Evolutionary conservation across 2,888 invertebrate species (phyloP).

Genomic region (Odontocolon sp.): DNA sequence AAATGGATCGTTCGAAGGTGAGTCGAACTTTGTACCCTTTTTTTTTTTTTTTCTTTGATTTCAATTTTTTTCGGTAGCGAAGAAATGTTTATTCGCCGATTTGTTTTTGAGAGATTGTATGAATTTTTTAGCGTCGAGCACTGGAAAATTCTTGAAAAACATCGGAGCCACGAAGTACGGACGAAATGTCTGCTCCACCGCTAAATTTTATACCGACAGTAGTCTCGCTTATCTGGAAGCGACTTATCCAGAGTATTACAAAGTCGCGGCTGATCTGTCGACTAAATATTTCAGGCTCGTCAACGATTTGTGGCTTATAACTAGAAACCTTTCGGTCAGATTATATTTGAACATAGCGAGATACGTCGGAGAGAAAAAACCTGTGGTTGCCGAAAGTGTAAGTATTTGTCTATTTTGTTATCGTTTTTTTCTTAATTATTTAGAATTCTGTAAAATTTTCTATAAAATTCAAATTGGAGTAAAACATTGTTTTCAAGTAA

Average conservation of each 20-base stretch:
- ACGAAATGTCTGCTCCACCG: constrained; percentile 84
- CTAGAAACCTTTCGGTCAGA: constrained; percentile 82
- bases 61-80: constrained; percentile 16
- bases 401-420: constrained; percentile 72
- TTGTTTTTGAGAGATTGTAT: neutral
- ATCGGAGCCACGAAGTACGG: constrained; percentile 85
- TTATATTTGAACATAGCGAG: constrained; percentile 82
- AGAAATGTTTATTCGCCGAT: neutral
- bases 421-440: no score
- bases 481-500: no score
- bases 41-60: constrained; percentile 30
- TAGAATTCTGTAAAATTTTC: no score
- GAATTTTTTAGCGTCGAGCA: constrained; percentile 83
- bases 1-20: constrained; percentile 87
- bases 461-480: no score
- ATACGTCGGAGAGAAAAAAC: constrained; percentile 83
- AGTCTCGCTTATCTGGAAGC: constrained; percentile 87
- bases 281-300: constrained; percentile 85
- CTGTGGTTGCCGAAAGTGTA: constrained; percentile 82
- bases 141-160: constrained; percentile 85
- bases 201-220: constrained; percentile 84
- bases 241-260: constrained; percentile 86
- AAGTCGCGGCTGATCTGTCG: constrained; percentile 82
- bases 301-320: constrained; percentile 83
- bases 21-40: constrained; percentile 71